Conservation (phyloP, 2,797 vertebrate species). For the Eospalax fontanierii region DNA sequence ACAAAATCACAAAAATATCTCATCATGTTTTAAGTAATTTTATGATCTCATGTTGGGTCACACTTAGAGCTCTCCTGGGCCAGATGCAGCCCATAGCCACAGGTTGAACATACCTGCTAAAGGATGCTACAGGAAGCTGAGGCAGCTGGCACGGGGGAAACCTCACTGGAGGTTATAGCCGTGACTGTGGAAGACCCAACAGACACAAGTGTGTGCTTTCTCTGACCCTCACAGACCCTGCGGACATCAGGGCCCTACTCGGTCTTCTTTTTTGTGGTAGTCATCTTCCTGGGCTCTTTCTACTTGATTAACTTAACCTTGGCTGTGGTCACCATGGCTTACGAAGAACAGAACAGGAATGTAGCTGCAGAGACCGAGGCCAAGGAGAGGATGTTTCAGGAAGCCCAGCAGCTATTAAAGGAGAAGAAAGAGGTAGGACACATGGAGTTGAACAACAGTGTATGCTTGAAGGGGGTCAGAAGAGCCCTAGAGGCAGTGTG, state of each 20-base stretch:
- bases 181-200: not conserved
- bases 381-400: slow-evolving; percentile 88
- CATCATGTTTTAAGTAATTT: not conserved
- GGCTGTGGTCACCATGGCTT: slow-evolving; percentile 91
- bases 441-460: not conserved
- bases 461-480: too few relatives aligned
- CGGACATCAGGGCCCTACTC: slow-evolving; percentile 83
- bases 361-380: slow-evolving; percentile 88
- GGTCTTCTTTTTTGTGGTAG: slow-evolving; percentile 87
- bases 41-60: not conserved
- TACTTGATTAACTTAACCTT: slow-evolving; percentile 91
- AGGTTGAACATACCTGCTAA: not conserved
- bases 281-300: slow-evolving; percentile 91
- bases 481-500: not conserved
- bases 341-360: slow-evolving; percentile 89
- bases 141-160: too few relatives aligned
- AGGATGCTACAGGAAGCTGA: not conserved
- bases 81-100: too few relatives aligned
- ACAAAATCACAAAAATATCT: not conserved
- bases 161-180: not conserved
- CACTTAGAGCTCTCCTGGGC: not conserved
- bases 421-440: slow-evolving; percentile 87
- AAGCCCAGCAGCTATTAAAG: slow-evolving; percentile 86
- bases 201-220: not conserved
- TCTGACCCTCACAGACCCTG: slow-evolving; percentile 86